phyloP scores from a whole-genome alignment of 2,797 vertebrate species.

The Xenops minutus region DNA sequence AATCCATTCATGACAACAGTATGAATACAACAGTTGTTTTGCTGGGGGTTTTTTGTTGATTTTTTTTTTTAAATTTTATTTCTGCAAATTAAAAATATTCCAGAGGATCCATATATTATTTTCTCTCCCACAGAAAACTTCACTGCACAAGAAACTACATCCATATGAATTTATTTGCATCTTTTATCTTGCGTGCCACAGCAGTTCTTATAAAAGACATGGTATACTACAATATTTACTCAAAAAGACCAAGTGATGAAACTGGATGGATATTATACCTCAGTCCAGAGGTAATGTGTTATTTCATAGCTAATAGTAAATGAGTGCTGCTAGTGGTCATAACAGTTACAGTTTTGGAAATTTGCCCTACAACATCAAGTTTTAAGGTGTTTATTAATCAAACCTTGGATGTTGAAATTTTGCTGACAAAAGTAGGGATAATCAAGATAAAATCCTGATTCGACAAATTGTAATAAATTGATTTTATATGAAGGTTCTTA shows the following conservation, averaged over 20 bases:
- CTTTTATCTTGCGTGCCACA: constrained; percentile 88
- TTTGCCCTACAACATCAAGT: background rate
- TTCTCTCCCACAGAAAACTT: constrained; percentile 85
- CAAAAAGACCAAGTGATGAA: constrained; percentile 81
- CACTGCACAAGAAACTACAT: constrained; percentile 98
- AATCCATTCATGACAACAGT: background rate
- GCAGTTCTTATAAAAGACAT: constrained; percentile 87
- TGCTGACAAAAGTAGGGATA: background rate
- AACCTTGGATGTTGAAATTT: background rate
- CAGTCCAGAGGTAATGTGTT: constrained; percentile 77
- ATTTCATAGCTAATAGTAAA: background rate
- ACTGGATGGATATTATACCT: constrained; percentile 84
- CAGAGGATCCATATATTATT: background rate
- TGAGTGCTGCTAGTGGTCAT: rapidly evolving
- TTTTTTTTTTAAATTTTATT: background rate
- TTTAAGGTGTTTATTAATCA: background rate
- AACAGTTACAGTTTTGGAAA: background rate
- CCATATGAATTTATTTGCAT: constrained; percentile 96
- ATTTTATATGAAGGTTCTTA: background rate
- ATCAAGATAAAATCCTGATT: background rate
- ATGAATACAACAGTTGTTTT: background rate
- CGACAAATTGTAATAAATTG: background rate
- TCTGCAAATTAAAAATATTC: background rate
- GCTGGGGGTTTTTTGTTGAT: background rate
- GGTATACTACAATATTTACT: constrained; percentile 78